Conservation (phyloP, 2,113 vertebrate species). For the Empidonax alnorum region DNA sequence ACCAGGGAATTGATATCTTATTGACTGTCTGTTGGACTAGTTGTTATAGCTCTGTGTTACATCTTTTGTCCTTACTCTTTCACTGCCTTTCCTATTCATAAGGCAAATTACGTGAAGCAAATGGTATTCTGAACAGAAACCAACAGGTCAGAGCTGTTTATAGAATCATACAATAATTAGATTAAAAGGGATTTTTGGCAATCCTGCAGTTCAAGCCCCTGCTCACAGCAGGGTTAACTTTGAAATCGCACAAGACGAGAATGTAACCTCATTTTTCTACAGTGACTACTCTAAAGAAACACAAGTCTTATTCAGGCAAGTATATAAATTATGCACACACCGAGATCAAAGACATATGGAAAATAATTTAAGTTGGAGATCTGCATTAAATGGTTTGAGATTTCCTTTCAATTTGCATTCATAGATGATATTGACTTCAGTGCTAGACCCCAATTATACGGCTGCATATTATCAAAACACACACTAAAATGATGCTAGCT, state of each 20-base stretch:
- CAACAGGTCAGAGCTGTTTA: not conserved
- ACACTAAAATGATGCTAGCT: not conserved
- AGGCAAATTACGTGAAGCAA: not conserved
- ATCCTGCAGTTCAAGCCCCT: not conserved
- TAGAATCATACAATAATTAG: not conserved
- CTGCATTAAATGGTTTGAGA: not conserved
- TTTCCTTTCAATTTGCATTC: not conserved
- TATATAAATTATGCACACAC: not conserved
- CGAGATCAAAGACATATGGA: not conserved
- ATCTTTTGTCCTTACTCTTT: not conserved
- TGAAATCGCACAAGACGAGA: not conserved
- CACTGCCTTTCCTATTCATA: not conserved
- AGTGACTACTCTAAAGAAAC: not conserved
- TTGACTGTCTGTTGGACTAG: not conserved
- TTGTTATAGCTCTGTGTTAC: not conserved
- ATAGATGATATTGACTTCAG: not conserved
- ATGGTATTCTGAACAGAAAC: not conserved
- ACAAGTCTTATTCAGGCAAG: not conserved
- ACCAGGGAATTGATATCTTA: not conserved
- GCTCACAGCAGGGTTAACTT: not conserved
- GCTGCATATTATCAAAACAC: not conserved
- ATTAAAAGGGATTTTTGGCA: not conserved
- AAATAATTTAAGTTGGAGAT: constrained; percentile 9
- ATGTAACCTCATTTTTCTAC: not conserved
- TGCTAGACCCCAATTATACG: not conserved